A percentile compares a stretch with the other conserved stretches of the same genome.
phyloP scores from a whole-genome alignment of 2,797 vertebrate genomes.

The Myiothlypis coronata region DNA sequence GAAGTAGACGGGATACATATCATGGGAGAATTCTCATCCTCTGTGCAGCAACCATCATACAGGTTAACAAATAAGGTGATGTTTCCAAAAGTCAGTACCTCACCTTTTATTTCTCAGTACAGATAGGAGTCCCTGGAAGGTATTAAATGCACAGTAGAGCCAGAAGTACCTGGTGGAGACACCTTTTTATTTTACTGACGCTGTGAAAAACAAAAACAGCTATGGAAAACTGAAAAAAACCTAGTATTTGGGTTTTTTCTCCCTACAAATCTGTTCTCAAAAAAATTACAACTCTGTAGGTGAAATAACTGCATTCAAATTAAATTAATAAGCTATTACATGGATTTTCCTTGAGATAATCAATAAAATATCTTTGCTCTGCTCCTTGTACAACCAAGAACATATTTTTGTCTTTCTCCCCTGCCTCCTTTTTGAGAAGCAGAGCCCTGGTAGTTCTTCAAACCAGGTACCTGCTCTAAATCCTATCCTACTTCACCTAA shows the following conservation, averaged over 20 bases:
- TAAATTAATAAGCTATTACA: not conserved
- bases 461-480: not conserved
- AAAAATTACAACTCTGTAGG: not conserved
- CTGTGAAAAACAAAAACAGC: not conserved
- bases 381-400: accelerated
- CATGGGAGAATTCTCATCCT: not conserved
- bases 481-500: not conserved
- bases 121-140: not conserved
- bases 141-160: not conserved
- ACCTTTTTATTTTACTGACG: not conserved
- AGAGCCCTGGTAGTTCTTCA: not conserved
- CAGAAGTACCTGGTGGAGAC: not conserved
- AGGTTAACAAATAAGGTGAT: not conserved
- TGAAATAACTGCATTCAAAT: not conserved
- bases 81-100: not conserved
- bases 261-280: not conserved
- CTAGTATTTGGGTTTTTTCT: accelerated
- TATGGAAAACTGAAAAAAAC: not conserved
- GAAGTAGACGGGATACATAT: not conserved
- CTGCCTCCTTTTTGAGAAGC: not conserved
- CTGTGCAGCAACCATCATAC: not conserved
- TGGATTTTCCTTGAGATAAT: not conserved
- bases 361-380: not conserved
- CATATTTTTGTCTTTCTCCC: accelerated
- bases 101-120: not conserved